phyloP scores from a whole-genome alignment of 2,888 invertebrate species.

The Lochmaea crataegi region DNA sequence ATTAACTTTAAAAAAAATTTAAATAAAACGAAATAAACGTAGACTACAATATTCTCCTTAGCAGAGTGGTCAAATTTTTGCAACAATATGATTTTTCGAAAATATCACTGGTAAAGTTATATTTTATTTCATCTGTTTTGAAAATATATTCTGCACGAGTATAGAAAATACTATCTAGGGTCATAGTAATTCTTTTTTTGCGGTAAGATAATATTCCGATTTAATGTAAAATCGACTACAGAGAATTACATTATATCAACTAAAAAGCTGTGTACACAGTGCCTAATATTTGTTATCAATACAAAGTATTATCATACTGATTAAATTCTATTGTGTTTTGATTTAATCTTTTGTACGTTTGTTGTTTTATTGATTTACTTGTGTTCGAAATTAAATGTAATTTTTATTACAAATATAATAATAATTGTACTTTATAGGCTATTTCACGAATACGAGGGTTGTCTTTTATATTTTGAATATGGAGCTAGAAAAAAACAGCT shows the following conservation, averaged over 20 bases:
- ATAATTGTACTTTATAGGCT: not conserved
- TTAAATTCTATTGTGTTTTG: not conserved
- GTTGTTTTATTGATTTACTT: not conserved
- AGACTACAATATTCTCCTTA: too few relatives aligned
- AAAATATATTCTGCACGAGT: not conserved
- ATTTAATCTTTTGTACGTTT: not conserved
- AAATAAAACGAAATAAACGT: too few relatives aligned
- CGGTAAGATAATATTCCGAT: not conserved
- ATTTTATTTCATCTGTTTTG: not conserved
- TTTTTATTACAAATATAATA: not conserved
- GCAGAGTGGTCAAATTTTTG: not conserved
- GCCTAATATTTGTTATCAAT: not conserved
- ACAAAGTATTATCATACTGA: not conserved
- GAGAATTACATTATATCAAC: not conserved
- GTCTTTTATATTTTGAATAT: not conserved
- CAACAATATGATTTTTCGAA: too few relatives aligned
- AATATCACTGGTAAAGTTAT: too few relatives aligned
- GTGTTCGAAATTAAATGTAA: not conserved
- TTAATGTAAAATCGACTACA: not conserved
- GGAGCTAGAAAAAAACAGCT: too few relatives aligned
- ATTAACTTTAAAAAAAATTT: too few relatives aligned
- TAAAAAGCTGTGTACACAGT: not conserved
- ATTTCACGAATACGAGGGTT: not conserved
- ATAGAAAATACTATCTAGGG: not conserved
- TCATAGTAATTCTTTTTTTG: not conserved